Evolutionary conservation across 2,888 invertebrate species (phyloP), one percentile per base, ranked within the genome.

Genomic region (Limnephilus auricula): DNA sequence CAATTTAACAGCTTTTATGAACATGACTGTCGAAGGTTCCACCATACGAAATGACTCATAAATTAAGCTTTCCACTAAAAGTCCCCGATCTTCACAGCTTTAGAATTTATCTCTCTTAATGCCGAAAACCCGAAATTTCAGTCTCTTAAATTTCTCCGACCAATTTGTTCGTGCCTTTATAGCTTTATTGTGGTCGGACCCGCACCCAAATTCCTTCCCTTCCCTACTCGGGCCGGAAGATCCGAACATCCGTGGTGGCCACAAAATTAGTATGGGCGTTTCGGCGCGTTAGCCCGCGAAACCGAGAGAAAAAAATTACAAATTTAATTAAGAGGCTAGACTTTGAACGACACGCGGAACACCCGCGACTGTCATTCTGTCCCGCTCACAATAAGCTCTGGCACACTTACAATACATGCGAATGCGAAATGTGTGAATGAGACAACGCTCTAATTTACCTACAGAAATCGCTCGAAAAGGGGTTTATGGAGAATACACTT

Each of bases 41-140:
- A 65, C 25, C 65, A 65, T n/a, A 65, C 25, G 25, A 65, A 25
- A 6, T 65, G 65, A n/a, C 65, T n/a, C 65, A 65, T 65, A 65
- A 65, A 65, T 65, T 25, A n/a, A 25, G 65, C 65, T n/a, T 65
- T 25, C 9, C 25, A 25, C 25, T 65, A 65, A 65, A 65, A 65
- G 65, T 65, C n/a, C 65, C 65, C 65, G 65, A 65, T n/a, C 65
- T 65, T 65, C 65, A n/a, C 65, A 65, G 65, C 65, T n/a, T 65
- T 65, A 25, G 65, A 65, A 65, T 25, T 65, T 25, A 65, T 65
- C 65, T 65, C 65, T 25, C 65, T n/a, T 65, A 65, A 65, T 65
- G 65, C 25, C 65, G 65, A 65, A 65, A 65, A 65, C 65, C 65
- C 65, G n/a, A 65, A 65, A 65, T 65, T 65, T 65, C 65, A 65